Percentiles rank a stretch among this genome's conserved stretches.
Conservation (phyloP, 2,888 invertebrate species). For the Nudaria mundana region DNA sequence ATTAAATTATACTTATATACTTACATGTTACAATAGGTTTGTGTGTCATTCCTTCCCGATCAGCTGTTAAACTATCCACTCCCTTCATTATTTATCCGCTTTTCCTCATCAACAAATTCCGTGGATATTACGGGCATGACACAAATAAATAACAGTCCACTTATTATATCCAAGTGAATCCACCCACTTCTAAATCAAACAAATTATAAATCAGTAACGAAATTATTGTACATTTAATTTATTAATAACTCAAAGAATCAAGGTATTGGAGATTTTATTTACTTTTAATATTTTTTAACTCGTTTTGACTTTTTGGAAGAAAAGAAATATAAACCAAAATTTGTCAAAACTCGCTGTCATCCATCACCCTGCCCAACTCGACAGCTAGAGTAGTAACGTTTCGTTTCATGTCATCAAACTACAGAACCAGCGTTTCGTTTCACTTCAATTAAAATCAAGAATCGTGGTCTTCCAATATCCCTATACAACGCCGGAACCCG, state of each 20-base stretch:
- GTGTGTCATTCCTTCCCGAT: slow-evolving; percentile 83
- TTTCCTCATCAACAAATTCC: slow-evolving; percentile 64
- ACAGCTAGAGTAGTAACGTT: slow-evolving; percentile 40
- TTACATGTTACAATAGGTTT: slow-evolving; percentile 89
- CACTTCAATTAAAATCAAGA: too few relatives aligned
- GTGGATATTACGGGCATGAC: slow-evolving; percentile 65
- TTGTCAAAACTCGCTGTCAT: slow-evolving; percentile 61
- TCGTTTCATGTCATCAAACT: slow-evolving; percentile 29
- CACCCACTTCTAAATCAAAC: slow-evolving; percentile 63
- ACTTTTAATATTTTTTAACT: slow-evolving; percentile 32
- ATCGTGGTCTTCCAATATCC: too few relatives aligned
- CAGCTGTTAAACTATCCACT: slow-evolving; percentile 69
- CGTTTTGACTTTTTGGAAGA: slow-evolving; percentile 39
- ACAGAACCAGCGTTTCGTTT: too few relatives aligned
- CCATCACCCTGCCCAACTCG: slow-evolving; percentile 64
- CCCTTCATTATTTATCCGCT: slow-evolving; percentile 81
- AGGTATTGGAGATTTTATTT: slow-evolving; percentile 19
- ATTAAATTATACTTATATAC: slow-evolving; percentile 75
- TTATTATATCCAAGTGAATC: slow-evolving; percentile 47
- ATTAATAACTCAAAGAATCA: slow-evolving; percentile 9
- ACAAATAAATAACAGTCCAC: slow-evolving; percentile 62
- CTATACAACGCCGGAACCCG: too few relatives aligned
- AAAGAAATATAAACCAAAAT: slow-evolving; percentile 51
- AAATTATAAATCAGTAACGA: slow-evolving; percentile 22
- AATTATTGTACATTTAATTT: slow-evolving; percentile 11